Evolutionary conservation across 2,888 invertebrate species (phyloP), one percentile per base, ranked within the genome.

Genomic region (Temnothorax rugatulus): DNA sequence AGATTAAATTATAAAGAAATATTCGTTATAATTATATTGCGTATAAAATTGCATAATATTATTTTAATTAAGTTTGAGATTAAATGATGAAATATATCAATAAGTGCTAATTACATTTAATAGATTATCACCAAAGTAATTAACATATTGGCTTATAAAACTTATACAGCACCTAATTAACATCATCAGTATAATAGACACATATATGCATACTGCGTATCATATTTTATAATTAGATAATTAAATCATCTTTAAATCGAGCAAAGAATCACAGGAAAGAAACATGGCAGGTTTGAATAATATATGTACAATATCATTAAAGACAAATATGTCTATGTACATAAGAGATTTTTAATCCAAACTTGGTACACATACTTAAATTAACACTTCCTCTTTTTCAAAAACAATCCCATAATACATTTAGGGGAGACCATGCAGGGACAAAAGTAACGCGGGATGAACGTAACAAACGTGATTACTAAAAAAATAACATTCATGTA

Each of bases 141-240:
- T 76, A 66, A 52, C n/a, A n/a, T 25, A 18, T 25, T 50, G 4
- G 8, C 25, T 41, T 41, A 52, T 68, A 38, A 38, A 68, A 29
- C 50, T 76, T 68, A 25, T 25, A 25, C 34, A 15, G 8, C 25
- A 25, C 0, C 41, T 54, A 76, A 76, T 68, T 76, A 76, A 66
- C 25, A 52, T 76, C 25, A 25, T 38, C 3, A 34, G 18, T 38
- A n/a, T n/a, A n/a, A n/a, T n/a, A 8, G 2, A 25, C 4, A 25
- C 18, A 68, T 41, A 76, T 76, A 13, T 15, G 21, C 9, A 9
- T 52, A 64, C 2, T n/a, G 7, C 11, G 50, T 13, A 13, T 0
- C 25, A 52, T 15, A 25, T 13, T 34, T 21, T 0, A 44, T 50
- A 64, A 50, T 50, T 68, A 34, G 7, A 25, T 66, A 52, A 76